Percentiles rank a stretch among this genome's conserved stretches.
Evolutionary conservation across 23 tunicate species (phyloP).

Genomic region (Botrylloides violaceus): DNA sequence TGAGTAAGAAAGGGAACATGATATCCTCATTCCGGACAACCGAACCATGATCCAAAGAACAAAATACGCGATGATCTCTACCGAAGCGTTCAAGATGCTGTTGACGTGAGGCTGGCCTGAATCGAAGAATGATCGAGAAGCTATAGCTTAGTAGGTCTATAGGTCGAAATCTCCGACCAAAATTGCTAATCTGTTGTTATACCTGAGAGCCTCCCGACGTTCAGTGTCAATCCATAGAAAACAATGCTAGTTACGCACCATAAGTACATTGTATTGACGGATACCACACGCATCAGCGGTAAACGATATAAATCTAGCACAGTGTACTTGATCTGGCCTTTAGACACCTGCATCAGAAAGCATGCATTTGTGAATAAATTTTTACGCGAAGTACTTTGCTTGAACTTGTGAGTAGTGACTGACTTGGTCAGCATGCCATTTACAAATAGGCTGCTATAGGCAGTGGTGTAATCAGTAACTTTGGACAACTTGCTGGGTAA

Average conservation of each 20-base stretch:
- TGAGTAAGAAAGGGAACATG: background rate
- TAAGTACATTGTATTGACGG: slow-evolving; percentile 25
- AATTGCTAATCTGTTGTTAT: too few relatives aligned
- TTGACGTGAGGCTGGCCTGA: slow-evolving; percentile 59
- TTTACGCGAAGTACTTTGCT: too few relatives aligned
- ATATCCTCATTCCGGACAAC: background rate
- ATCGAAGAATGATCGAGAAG: too few relatives aligned
- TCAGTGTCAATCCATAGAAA: slow-evolving; percentile 57
- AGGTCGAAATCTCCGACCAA: background rate
- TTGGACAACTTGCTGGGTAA: too few relatives aligned
- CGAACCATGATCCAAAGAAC: background rate
- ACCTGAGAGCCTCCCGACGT: slow-evolving; percentile 65
- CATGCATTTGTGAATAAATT: too few relatives aligned
- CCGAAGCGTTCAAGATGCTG: slow-evolving; percentile 36
- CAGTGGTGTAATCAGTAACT: too few relatives aligned
- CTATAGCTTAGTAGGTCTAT: too few relatives aligned
- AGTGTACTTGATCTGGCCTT: slow-evolving; percentile 24
- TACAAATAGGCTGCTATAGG: too few relatives aligned
- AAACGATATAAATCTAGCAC: slow-evolving; percentile 34
- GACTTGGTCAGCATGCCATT: too few relatives aligned
- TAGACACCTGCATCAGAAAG: slow-evolving; percentile 5
- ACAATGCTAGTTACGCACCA: slow-evolving; percentile 59
- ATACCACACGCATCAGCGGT: slow-evolving; percentile 40
- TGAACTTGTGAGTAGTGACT: too few relatives aligned
- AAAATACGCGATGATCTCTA: slow-evolving; percentile 30